Conservation (phyloP, 2,113 vertebrate genomes). For the Orcinus orca region DNA sequence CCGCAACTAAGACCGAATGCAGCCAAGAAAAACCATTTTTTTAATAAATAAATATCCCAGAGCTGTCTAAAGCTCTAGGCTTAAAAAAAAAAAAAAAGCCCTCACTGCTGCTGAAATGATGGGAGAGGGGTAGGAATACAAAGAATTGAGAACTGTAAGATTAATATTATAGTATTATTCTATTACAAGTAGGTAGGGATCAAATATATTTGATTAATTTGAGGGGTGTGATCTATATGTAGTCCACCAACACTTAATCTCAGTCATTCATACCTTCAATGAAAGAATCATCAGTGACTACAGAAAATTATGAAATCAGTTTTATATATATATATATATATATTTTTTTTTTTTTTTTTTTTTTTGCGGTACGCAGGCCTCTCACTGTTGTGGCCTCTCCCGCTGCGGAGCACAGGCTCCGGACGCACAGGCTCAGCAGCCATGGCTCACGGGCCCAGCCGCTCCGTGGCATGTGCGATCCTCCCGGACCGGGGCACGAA, state of each 20-base stretch:
- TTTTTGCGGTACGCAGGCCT: no score
- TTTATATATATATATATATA: background rate
- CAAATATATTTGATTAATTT: background rate
- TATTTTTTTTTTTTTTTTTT: no score
- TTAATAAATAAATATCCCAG: no score
- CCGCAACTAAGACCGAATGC: no score
- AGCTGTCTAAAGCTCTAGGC: no score
- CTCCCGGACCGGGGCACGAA: no score
- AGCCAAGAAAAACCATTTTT: no score
- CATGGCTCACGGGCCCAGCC: no score
- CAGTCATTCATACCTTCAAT: background rate
- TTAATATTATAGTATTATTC: background rate
- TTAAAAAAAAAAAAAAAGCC: background rate
- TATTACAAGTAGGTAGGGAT: background rate
- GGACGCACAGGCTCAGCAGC: no score
- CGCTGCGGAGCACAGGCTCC: no score
- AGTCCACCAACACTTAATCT: background rate
- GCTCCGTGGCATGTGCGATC: no score
- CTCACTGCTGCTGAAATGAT: background rate
- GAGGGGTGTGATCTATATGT: background rate
- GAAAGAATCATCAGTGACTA: background rate
- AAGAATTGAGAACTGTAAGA: background rate
- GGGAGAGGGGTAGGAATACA: background rate
- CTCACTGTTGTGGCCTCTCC: no score
- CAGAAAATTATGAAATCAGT: background rate